Percentiles rank a stretch among this genome's conserved stretches.
Evolutionary conservation across 2,113 vertebrate species (phyloP).

Genomic region (Piprites chloris): DNA sequence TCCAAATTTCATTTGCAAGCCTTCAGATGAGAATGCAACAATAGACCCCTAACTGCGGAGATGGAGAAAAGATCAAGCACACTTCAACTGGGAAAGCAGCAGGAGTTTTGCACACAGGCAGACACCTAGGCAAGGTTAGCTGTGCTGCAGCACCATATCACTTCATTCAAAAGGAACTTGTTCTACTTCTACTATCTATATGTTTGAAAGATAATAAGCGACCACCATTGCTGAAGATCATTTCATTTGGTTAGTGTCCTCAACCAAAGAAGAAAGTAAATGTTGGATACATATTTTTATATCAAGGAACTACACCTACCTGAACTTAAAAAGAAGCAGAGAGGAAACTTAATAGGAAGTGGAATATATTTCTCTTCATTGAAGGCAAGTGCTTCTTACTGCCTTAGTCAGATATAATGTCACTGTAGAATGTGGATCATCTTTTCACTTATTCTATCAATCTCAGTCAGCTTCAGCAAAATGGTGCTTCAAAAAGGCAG

Average conservation of each 20-base stretch:
- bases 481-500: constrained; percentile 44
- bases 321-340: constrained; percentile 17
- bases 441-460: constrained; percentile 58
- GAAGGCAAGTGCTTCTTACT: constrained; percentile 29
- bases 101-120: constrained; percentile 12
- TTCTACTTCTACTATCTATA: not conserved
- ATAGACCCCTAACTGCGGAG: constrained; percentile 50
- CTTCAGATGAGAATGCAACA: constrained; percentile 63
- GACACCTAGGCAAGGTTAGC: constrained; percentile 60
- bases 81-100: constrained; percentile 51
- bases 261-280: constrained; percentile 25
- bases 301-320: constrained; percentile 12
- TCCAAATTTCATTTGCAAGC: constrained; percentile 64
- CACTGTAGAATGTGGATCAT: constrained; percentile 22
- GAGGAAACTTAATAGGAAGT: constrained; percentile 32
- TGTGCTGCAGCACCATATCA: not conserved
- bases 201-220: constrained; percentile 2
- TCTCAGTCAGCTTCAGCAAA: constrained; percentile 33
- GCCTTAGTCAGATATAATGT: constrained; percentile 49
- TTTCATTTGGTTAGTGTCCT: constrained; percentile 23
- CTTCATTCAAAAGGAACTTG: constrained; percentile 26
- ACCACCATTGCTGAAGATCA: not conserved
- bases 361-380: constrained; percentile 16
- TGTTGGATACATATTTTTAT: constrained; percentile 19
- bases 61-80: constrained; percentile 64